Evolutionary conservation across 2,113 vertebrate genomes (phyloP).

Genomic region (Peromyscus polionotus): DNA sequence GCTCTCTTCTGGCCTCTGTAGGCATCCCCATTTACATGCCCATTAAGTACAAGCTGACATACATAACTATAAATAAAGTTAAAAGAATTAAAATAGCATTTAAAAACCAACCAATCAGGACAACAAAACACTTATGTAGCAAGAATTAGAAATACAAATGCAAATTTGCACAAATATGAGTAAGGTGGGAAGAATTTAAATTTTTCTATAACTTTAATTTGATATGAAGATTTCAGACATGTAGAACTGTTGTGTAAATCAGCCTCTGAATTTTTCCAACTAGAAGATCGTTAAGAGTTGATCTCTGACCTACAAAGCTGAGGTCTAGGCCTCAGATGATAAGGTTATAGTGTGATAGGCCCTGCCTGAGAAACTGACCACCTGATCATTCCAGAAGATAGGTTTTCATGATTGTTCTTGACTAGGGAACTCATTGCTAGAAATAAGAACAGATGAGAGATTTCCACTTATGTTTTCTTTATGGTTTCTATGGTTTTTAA

Average conservation of each 20-base stretch:
- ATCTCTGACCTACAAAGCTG: conserved; percentile 35
- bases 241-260: neutral
- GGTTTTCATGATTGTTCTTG: conserved; percentile 30
- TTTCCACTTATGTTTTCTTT: conserved; percentile 21
- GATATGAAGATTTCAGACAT: conserved; percentile 5
- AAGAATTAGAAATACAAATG: conserved; percentile 15
- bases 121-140: neutral
- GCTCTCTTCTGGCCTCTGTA: neutral
- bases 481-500: neutral
- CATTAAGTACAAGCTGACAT: neutral
- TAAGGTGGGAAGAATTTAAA: neutral
- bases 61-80: neutral
- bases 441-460: neutral
- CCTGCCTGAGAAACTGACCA: neutral
- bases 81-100: neutral
- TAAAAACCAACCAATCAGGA: neutral
- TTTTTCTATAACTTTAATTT: conserved; percentile 43
- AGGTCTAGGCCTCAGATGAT: neutral
- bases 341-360: neutral
- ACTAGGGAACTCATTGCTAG: neutral
- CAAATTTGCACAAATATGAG: neutral
- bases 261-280: conserved; percentile 3
- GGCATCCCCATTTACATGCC: neutral
- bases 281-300: conserved; percentile 19
- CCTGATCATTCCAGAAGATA: neutral